These are phyloP conservation scores for Aradophagus sp. DNA, from an alignment of 1,140 invertebrate genomes.

Conservation along the genomic window DNA sequence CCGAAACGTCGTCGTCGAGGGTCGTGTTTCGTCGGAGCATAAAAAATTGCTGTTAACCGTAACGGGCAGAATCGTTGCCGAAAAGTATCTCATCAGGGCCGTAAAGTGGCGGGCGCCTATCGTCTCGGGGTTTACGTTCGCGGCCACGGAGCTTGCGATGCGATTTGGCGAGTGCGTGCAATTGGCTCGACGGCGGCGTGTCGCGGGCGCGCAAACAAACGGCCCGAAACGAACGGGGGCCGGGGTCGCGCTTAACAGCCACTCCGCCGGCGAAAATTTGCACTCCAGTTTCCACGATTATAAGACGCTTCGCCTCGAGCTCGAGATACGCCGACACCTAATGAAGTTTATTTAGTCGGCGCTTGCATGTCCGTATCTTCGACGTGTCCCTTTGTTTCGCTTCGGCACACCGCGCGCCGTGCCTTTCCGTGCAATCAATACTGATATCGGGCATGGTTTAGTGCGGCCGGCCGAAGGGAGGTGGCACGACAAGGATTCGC, in stretches of 20 bases:
- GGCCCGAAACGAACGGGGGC: constrained; percentile 1
- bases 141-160: too few species aligned
- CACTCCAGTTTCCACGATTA: constrained; percentile 14
- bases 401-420: constrained; percentile 33
- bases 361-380: constrained; percentile 41
- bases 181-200: too few species aligned
- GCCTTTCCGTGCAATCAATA: constrained; percentile 63
- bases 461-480: constrained; percentile 48
- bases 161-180: background rate
- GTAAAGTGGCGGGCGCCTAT: too few species aligned
- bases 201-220: constrained; percentile 18
- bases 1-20: too few species aligned
- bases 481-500: constrained; percentile 68
- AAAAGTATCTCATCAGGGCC: too few species aligned
- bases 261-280: constrained; percentile 24
- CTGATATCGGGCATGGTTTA: constrained; percentile 62
- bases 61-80: too few species aligned
- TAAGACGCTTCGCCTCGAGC: constrained; percentile 9
- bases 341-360: constrained; percentile 30
- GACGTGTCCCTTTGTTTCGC: constrained; percentile 29
- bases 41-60: too few species aligned
- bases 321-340: constrained; percentile 13
- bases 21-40: too few species aligned
- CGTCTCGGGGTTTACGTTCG: too few species aligned
- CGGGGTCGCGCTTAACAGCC: constrained; percentile 11